Conservation (phyloP, 2,888 invertebrate species). For the Platycheirus rosarum region DNA sequence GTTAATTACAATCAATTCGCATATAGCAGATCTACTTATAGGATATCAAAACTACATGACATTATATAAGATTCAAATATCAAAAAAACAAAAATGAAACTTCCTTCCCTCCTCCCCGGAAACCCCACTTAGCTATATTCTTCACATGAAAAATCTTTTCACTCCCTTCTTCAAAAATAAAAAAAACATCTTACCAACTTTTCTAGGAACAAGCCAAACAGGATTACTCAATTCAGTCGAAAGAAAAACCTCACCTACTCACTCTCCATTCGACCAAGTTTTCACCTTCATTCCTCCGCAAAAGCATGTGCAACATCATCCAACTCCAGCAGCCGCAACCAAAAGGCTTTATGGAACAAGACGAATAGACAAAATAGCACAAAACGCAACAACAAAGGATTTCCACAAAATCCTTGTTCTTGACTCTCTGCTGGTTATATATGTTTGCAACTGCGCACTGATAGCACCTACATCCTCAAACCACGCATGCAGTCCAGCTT, state of each 20-base stretch:
- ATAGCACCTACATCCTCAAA: not conserved
- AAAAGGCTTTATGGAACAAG: constrained; percentile 1
- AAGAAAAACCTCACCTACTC: constrained; percentile 16
- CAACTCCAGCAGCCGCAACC: not conserved
- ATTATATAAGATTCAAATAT: no score
- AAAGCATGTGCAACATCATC: constrained; percentile 2
- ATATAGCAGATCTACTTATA: no score
- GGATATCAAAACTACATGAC: no score
- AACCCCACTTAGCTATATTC: no score
- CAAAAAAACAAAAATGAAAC: no score
- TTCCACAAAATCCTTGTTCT: constrained; percentile 12
- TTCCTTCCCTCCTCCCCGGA: no score
- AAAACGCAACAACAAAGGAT: constrained; percentile 16
- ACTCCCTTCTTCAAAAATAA: no score
- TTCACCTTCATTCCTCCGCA: constrained; percentile 12
- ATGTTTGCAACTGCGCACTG: constrained; percentile 57
- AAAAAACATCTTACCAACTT: not conserved
- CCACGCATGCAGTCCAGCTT: no score
- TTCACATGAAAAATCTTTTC: no score
- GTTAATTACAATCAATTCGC: no score
- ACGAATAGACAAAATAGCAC: not conserved
- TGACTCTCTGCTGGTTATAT: constrained; percentile 17
- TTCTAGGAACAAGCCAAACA: constrained; percentile 10
- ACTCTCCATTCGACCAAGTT: constrained; percentile 17
- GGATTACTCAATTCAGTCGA: constrained; percentile 16